Base-by-base conservation (phyloP, 1,140 invertebrate species). In the Mizuhopecten yessoensis region DNA sequence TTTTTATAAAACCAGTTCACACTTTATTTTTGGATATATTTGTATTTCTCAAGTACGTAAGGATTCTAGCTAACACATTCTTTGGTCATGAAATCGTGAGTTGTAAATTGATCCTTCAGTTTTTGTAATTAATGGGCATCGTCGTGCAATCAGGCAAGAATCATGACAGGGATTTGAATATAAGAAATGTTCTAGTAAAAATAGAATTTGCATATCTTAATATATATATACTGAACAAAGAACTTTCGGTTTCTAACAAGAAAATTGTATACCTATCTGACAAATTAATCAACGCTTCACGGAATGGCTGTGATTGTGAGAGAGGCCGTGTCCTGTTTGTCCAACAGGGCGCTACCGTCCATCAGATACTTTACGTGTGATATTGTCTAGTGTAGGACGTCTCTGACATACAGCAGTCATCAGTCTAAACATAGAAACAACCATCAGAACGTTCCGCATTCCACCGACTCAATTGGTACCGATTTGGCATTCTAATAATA, bases 241-340 rank as follows among this genome's bases (percentile, higher is more conserved):
- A 75, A 7, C n/a, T 17, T 75, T 75, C 29, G 57, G 57, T 75
- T n/a, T 29, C 11, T 75, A 23, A 7, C 57, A 75, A 75, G 57
- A 75, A 17, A 0, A n/a, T n/a, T 75, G n/a, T 75, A 29, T 9
- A 75, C 23, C n/a, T 29, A 75, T 75, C 57, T 75, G 57, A 75
- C 57, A 75, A 75, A 75, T 75, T 75, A 75, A 75, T 75, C 57
- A 75, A 75, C 57, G 23, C n/a, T 45, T 45, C 42, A 20, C 42
- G 9, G 9, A 45, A 45, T 13, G 36, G 5, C 5, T 39, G 17
- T 45, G 42, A 7, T 45, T 45, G 42, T 45, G 42, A 45, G 1
- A 13, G 9, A 1, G 42, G 17, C 7, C 15, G 5, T 17, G 57
- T 75, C 57, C n/a, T 75, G 57, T 1, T 29, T 75, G 23, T 75